Conservation (phyloP, 2,888 invertebrate genomes). For the Eupithecia exiguata region DNA sequence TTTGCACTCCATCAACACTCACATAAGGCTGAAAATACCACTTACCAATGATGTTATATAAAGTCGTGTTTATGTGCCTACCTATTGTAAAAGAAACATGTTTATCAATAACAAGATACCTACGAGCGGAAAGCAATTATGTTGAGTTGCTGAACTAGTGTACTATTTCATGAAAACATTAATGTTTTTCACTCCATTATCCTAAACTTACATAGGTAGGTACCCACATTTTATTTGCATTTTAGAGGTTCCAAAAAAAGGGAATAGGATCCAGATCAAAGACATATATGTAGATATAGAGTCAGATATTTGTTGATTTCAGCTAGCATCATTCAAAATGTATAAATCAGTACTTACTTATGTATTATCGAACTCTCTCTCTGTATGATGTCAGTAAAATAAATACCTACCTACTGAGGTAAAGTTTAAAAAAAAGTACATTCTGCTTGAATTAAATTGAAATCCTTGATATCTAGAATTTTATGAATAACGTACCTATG, state of each 20-base stretch:
- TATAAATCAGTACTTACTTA: neutral
- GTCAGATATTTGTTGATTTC: neutral
- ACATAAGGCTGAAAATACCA: conserved; percentile 48
- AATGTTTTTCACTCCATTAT: neutral
- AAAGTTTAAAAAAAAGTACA: neutral
- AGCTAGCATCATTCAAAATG: neutral
- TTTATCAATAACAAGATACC: conserved; percentile 73
- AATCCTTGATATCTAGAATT: neutral
- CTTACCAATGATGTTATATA: conserved; percentile 66
- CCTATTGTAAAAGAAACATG: conserved; percentile 76
- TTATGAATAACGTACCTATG: neutral
- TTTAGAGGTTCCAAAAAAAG: neutral
- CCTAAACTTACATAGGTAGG: too few species aligned
- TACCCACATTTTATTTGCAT: too few species aligned
- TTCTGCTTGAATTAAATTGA: neutral
- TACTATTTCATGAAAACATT: conserved; percentile 15
- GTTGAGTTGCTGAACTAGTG: conserved; percentile 36
- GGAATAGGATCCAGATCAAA: too few species aligned
- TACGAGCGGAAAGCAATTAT: conserved; percentile 53
- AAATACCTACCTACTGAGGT: neutral
- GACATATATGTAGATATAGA: too few species aligned
- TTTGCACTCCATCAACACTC: conserved; percentile 49
- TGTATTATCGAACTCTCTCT: neutral
- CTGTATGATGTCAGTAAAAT: neutral
- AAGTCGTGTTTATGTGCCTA: conserved; percentile 74